Conservation (phyloP, 2,888 invertebrate genomes). For the Tachina fera region DNA sequence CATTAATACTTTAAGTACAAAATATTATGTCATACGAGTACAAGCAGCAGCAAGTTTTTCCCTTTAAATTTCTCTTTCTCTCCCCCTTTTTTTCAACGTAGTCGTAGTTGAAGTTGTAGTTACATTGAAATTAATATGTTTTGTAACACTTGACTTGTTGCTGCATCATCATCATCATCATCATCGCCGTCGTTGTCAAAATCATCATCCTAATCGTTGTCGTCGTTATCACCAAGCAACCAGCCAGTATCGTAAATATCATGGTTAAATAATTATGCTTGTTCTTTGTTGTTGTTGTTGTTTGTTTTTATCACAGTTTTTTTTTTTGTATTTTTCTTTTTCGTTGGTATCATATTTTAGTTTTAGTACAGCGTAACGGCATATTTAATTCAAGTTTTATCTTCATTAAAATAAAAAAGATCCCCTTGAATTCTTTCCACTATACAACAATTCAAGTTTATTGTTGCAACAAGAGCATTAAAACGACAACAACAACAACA, state of each 20-base stretch:
- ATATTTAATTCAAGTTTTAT: constrained; percentile 67
- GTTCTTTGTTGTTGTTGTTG: not conserved
- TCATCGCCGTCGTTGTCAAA: constrained; percentile 29
- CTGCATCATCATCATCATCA: constrained; percentile 37
- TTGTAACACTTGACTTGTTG: constrained; percentile 70
- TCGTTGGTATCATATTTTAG: constrained; percentile 2
- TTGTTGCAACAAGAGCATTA: constrained; percentile 39
- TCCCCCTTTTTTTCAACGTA: not conserved
- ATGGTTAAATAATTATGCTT: constrained; percentile 67
- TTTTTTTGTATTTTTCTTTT: not conserved
- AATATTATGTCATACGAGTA: constrained; percentile 65
- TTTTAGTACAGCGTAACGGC: constrained; percentile 66
- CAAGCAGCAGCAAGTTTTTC: constrained; percentile 26
- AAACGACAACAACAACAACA: constrained; percentile 1
- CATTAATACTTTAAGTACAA: constrained; percentile 48
- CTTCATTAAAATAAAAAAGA: constrained; percentile 35
- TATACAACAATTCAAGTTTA: constrained; percentile 61
- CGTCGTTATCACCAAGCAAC: not conserved
- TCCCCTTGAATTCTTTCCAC: constrained; percentile 56
- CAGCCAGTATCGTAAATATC: constrained; percentile 49
- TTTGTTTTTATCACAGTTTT: not conserved
- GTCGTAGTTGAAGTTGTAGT: constrained; percentile 4
- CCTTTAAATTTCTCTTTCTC: constrained; percentile 12
- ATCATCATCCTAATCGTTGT: constrained; percentile 34
- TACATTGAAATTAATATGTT: constrained; percentile 69